A percentile compares a stretch with the other conserved stretches of the same genome.
Conservation (phyloP, 2,113 vertebrate species). For the Labeo rohita region DNA sequence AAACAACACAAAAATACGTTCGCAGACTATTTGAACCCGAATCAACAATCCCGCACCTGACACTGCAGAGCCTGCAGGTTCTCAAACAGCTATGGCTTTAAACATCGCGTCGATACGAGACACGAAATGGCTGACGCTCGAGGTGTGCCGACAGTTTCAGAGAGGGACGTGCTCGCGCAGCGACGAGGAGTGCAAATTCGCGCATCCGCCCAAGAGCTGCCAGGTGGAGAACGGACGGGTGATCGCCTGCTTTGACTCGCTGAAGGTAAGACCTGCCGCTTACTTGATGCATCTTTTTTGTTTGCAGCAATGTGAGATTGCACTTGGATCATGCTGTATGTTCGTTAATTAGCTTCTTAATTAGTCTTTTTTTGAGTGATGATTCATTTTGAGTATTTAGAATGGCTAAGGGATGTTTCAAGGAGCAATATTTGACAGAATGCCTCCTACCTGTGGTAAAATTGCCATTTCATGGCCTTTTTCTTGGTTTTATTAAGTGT, state of each 20-base stretch:
- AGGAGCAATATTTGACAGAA: background rate
- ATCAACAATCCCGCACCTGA: background rate
- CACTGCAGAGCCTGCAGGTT: conserved; percentile 39
- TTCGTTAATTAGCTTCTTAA: background rate
- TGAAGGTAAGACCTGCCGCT: conserved; percentile 88
- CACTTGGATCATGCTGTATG: background rate
- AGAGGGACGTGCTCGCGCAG: conserved; percentile 97
- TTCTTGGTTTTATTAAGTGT: background rate
- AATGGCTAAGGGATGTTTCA: background rate
- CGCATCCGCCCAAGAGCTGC: conserved; percentile 98
- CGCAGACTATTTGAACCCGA: background rate
- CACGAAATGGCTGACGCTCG: conserved; percentile 98
- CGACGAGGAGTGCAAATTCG: conserved; percentile 99
- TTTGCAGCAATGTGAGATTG: background rate
- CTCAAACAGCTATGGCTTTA: conserved; percentile 85
- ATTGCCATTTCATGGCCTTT: background rate
- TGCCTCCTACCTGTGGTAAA: background rate
- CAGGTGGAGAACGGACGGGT: conserved; percentile 99
- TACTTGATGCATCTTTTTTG: background rate
- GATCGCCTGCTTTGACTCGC: conserved; percentile 98
- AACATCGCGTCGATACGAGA: conserved; percentile 96
- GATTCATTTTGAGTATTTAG: too few species aligned
- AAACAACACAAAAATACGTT: background rate
- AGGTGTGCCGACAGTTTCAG: conserved; percentile 99
- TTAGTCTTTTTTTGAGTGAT: background rate